Conservation (phyloP, 2,113 vertebrate species). For the Pavo muticus region DNA sequence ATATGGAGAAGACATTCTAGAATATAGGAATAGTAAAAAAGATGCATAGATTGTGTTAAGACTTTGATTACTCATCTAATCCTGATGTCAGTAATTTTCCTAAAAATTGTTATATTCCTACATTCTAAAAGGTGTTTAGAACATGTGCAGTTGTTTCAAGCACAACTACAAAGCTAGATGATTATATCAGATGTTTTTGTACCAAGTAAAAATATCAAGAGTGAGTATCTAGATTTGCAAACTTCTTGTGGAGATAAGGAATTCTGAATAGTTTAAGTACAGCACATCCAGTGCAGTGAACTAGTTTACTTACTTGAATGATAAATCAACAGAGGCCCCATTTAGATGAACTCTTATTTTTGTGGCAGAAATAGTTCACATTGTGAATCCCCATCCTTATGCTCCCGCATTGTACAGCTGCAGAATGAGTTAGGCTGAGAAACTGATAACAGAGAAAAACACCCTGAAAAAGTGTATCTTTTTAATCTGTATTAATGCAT, state of each 20-base stretch:
- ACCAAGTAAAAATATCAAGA: neutral
- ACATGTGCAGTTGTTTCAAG: neutral
- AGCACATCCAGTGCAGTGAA: neutral
- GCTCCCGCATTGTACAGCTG: constrained; percentile 7
- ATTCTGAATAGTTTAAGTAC: neutral
- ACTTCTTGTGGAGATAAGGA: constrained; percentile 25
- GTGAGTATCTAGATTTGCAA: constrained; percentile 4
- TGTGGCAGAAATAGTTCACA: neutral
- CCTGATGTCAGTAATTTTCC: constrained; percentile 12
- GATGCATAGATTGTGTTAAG: neutral
- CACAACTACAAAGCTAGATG: neutral
- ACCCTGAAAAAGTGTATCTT: neutral
- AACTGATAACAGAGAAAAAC: constrained; percentile 11
- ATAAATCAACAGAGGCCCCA: neutral
- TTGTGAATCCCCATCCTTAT: neutral
- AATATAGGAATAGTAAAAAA: constrained; percentile 16
- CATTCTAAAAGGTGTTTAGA: neutral
- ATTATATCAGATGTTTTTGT: neutral
- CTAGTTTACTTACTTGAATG: constrained; percentile 29
- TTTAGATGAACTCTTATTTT: constrained; percentile 17
- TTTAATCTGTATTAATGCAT: neutral
- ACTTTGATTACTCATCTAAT: constrained; percentile 50
- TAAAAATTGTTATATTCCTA: constrained; percentile 4
- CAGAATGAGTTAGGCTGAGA: neutral
- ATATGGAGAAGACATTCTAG: neutral